Evolutionary conservation across 2,113 vertebrate genomes (phyloP).

Genomic region (Silurus asotus): DNA sequence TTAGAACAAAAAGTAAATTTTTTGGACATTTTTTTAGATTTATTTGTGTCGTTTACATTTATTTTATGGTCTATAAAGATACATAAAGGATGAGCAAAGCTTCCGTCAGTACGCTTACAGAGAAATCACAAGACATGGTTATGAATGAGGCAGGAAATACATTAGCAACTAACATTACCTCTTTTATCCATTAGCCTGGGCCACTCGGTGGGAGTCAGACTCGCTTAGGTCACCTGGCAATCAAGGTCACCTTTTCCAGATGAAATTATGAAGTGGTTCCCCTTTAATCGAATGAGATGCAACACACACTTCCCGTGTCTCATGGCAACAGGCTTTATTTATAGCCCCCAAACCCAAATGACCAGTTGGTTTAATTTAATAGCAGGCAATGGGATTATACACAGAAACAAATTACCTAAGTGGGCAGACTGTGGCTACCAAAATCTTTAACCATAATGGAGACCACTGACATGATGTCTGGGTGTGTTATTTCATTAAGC

Average conservation of each 20-base stretch:
- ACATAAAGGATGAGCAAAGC: neutral
- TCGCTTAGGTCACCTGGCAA: slow-evolving; percentile 69
- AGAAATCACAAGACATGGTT: slow-evolving; percentile 26
- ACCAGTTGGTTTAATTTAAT: slow-evolving; percentile 81
- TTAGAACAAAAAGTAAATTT: neutral
- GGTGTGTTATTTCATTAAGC: slow-evolving; percentile 73
- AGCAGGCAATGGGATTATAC: slow-evolving; percentile 78
- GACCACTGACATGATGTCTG: slow-evolving; percentile 76
- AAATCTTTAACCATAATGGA: slow-evolving; percentile 80
- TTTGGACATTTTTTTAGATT: neutral
- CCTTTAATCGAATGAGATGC: slow-evolving; percentile 76
- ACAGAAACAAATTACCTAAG: slow-evolving; percentile 81
- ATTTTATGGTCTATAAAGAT: neutral
- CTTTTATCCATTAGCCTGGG: slow-evolving; percentile 61
- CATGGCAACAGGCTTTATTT: slow-evolving; percentile 76
- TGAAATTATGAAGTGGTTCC: slow-evolving; percentile 77
- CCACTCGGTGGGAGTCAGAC: slow-evolving; percentile 65
- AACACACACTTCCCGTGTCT: slow-evolving; percentile 64
- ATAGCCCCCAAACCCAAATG: slow-evolving; percentile 75
- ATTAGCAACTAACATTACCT: slow-evolving; percentile 71
- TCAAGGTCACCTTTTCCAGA: slow-evolving; percentile 75
- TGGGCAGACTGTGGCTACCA: slow-evolving; percentile 70
- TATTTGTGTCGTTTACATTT: neutral
- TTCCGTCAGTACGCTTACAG: slow-evolving; percentile 1
- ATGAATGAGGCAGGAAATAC: slow-evolving; percentile 56